phyloP scores from a whole-genome alignment of 2,888 invertebrate species.

The Homarus gammarus region DNA sequence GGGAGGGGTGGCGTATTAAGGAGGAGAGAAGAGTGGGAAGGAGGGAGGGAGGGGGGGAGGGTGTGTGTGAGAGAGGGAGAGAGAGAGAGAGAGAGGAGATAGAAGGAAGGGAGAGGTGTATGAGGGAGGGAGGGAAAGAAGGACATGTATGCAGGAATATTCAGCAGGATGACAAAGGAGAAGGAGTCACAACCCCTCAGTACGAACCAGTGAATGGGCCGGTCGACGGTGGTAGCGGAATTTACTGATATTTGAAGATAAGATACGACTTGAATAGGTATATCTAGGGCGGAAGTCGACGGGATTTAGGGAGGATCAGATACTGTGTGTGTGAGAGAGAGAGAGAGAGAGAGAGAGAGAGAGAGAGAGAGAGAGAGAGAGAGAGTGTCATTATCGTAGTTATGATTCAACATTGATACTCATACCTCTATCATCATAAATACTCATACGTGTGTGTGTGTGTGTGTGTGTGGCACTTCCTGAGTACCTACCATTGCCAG shows the following conservation, averaged over 20 bases:
- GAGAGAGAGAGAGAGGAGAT: neutral
- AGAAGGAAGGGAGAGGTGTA: too few relatives aligned
- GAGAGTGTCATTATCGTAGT: neutral
- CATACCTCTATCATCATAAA: too few relatives aligned
- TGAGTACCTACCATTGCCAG: too few relatives aligned
- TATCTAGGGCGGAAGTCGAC: conserved; percentile 24
- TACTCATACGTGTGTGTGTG: too few relatives aligned
- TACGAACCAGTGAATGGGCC: too few relatives aligned
- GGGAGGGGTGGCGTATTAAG: neutral
- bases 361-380: conserved; percentile 20
- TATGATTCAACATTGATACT: too few relatives aligned
- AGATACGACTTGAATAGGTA: conserved; percentile 38
- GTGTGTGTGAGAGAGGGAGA: neutral
- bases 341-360: conserved; percentile 43
- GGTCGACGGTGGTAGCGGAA: neutral
- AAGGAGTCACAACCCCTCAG: too few relatives aligned
- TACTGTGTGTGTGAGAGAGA: conserved; percentile 51
- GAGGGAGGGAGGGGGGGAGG: neutral
- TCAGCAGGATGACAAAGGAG: too few relatives aligned
- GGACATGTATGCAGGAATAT: too few relatives aligned
- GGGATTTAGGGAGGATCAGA: conserved; percentile 43
- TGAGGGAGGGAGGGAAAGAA: too few relatives aligned
- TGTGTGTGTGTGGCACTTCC: too few relatives aligned
- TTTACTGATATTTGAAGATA: conserved; percentile 48
- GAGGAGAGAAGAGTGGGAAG: neutral